phyloP scores from a whole-genome alignment of 2,113 vertebrate genomes.

The Lepidothrix coronata region DNA sequence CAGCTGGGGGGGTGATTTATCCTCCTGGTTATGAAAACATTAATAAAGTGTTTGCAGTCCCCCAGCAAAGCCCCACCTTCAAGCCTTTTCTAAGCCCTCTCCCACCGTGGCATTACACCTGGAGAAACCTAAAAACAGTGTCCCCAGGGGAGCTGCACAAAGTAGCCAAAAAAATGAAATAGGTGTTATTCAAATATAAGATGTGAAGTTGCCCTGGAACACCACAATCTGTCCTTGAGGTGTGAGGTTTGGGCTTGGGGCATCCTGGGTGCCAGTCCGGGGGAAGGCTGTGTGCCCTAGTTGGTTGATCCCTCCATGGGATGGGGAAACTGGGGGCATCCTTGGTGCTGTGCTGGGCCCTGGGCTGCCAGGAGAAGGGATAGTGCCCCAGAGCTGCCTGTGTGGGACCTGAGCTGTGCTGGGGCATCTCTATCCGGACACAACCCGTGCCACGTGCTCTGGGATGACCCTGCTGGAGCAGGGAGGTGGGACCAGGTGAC shows the following conservation, averaged over 20 bases:
- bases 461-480: background rate
- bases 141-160: background rate
- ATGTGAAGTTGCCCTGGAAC: background rate
- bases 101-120: accelerated
- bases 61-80: background rate
- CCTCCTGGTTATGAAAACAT: background rate
- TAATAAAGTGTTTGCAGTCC: background rate
- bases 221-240: accelerated
- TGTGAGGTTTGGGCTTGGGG: background rate
- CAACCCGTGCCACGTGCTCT: accelerated
- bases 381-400: accelerated
- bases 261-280: accelerated
- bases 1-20: background rate
- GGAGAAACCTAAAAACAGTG: background rate
- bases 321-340: background rate
- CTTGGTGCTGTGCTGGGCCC: accelerated
- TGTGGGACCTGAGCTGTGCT: accelerated
- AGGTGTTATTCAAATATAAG: background rate
- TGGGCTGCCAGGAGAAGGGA: background rate
- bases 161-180: accelerated
- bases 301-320: accelerated
- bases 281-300: accelerated
- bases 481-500: accelerated
- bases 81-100: background rate
- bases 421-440: accelerated